Conservation (phyloP, 2,113 vertebrate species). For the Erpornis zantholeuca region DNA sequence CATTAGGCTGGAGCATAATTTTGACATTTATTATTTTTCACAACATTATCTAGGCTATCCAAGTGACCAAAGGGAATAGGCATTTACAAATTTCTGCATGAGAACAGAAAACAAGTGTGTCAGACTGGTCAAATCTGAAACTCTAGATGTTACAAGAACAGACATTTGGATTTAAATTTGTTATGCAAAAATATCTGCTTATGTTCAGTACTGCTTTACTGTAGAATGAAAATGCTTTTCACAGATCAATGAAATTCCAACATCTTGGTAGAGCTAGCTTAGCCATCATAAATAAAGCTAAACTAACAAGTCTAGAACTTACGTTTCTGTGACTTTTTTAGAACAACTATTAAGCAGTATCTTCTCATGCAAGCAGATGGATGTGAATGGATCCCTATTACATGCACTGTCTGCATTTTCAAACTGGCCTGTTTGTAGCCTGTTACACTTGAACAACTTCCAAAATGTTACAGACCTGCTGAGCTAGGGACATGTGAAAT, state of each 20-base stretch:
- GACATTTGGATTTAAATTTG: neutral
- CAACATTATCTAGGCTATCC: neutral
- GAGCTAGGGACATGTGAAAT: neutral
- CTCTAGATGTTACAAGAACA: neutral
- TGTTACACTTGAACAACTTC: neutral
- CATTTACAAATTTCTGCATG: neutral
- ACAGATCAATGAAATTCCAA: neutral
- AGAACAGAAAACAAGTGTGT: neutral
- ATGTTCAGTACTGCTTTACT: neutral
- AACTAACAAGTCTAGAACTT: neutral
- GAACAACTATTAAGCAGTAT: neutral
- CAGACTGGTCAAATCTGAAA: neutral
- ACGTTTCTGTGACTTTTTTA: neutral
- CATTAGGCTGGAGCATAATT: neutral
- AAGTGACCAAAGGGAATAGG: neutral
- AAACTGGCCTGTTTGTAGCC: neutral
- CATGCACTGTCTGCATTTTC: neutral
- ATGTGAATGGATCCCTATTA: neutral
- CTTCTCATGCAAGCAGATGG: neutral
- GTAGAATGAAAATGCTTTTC: neutral
- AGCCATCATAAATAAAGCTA: neutral
- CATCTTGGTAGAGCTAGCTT: neutral
- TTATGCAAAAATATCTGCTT: neutral
- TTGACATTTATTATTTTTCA: neutral
- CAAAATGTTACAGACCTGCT: neutral